phyloP scores from a whole-genome alignment of 1,140 invertebrate species.

The Ceratoteleas bidentatus region DNA sequence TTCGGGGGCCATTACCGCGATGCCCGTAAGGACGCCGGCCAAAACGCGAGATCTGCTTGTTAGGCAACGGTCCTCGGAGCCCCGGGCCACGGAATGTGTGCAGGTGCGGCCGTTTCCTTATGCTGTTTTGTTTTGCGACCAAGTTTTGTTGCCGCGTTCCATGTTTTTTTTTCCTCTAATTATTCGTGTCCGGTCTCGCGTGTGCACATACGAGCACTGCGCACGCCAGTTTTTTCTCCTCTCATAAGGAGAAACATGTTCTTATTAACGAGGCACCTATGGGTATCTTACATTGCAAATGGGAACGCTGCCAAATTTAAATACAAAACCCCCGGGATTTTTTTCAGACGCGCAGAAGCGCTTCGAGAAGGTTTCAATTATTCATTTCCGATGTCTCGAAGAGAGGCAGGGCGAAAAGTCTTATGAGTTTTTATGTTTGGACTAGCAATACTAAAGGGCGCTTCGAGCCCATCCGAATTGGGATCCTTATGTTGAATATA shows the following conservation, averaged over 20 bases:
- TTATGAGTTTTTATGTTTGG: too few species aligned
- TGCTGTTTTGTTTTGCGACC: conserved; percentile 34
- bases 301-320: conserved; percentile 26
- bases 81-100: conserved; percentile 27
- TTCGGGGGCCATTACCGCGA: conserved; percentile 48
- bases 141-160: conserved; percentile 21
- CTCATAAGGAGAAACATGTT: conserved; percentile 49
- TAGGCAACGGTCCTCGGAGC: conserved; percentile 43
- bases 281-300: conserved; percentile 39
- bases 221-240: conserved; percentile 25
- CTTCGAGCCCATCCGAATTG: too few species aligned
- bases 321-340: conserved; percentile 24
- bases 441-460: too few species aligned
- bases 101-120: conserved; percentile 41
- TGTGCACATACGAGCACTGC: conserved; percentile 15
- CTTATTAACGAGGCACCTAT: conserved; percentile 37
- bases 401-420: too few species aligned
- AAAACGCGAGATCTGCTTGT: conserved; percentile 39
- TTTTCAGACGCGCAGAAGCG: conserved; percentile 19
- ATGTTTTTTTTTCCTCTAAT: conserved; percentile 41
- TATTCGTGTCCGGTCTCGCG: conserved; percentile 43
- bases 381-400: neutral
- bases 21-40: conserved; percentile 38
- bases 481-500: too few species aligned
- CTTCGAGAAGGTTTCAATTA: conserved; percentile 1